Percentiles rank a stretch among this genome's conserved stretches.
Evolutionary conservation across 2,888 invertebrate genomes (phyloP).

Genomic region (Entomobrya proxima): DNA sequence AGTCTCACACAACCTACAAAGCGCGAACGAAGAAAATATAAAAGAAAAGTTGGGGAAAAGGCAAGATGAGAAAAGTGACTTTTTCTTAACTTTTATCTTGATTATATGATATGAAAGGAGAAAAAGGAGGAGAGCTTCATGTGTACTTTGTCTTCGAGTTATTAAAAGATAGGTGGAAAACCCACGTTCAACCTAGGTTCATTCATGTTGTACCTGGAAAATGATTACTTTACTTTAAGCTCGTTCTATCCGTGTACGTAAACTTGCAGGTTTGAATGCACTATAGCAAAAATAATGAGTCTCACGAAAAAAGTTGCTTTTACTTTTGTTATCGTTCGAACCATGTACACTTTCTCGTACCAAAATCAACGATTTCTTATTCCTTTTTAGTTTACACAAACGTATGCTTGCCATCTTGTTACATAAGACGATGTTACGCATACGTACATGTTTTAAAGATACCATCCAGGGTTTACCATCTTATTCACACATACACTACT

Average conservation of each 20-base stretch:
- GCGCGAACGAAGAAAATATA: constrained; percentile 43
- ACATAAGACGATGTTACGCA: not conserved
- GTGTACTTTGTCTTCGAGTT: constrained; percentile 61
- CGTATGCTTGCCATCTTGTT: constrained; percentile 48
- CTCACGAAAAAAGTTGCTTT: constrained; percentile 24
- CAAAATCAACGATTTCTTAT: constrained; percentile 52
- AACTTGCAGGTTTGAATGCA: not conserved
- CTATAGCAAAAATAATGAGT: constrained; percentile 27
- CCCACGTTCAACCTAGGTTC: not conserved
- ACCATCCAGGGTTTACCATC: not conserved
- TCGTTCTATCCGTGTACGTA: not conserved
- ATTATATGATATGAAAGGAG: constrained; percentile 58
- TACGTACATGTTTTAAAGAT: not conserved
- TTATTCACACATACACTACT: constrained; percentile 18
- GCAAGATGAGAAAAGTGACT: constrained; percentile 73
- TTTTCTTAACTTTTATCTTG: constrained; percentile 65
- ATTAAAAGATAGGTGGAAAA: constrained; percentile 58
- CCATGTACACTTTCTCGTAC: constrained; percentile 12
- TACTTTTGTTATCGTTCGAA: not conserved
- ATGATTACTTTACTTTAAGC: constrained; percentile 48
- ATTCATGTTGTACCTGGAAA: constrained; percentile 54
- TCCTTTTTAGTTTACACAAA: constrained; percentile 44
- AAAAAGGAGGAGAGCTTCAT: constrained; percentile 53
- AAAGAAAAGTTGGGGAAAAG: constrained; percentile 72
- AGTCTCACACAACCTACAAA: constrained; percentile 1